phyloP scores from a whole-genome alignment of 2,888 invertebrate species.

The Poecilobothrus nobilitatus region DNA sequence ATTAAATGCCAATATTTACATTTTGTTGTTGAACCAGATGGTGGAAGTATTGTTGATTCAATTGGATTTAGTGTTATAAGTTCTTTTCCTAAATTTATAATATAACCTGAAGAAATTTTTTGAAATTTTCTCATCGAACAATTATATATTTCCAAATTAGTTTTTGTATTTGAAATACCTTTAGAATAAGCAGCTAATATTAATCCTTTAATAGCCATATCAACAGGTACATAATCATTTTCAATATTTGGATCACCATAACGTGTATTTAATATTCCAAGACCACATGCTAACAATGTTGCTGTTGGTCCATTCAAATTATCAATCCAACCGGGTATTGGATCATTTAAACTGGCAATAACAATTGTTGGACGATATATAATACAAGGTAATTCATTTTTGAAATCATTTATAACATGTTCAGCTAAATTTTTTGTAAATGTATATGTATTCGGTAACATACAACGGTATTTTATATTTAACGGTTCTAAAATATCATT shows the following conservation, averaged over 20 bases:
- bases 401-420: conserved; percentile 57
- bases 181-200: conserved; percentile 62
- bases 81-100: conserved; percentile 51
- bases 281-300: neutral
- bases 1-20: conserved; percentile 56
- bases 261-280: conserved; percentile 46
- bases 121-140: conserved; percentile 65
- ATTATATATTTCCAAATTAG: conserved; percentile 64
- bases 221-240: conserved; percentile 75
- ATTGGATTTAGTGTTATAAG: conserved; percentile 54
- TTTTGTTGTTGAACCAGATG: conserved; percentile 51
- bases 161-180: conserved; percentile 41
- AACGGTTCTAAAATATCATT: conserved; percentile 49
- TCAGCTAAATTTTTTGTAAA: conserved; percentile 85
- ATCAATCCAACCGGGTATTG: conserved; percentile 76
- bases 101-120: conserved; percentile 55
- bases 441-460: conserved; percentile 77
- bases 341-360: conserved; percentile 33
- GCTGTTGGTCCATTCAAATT: conserved; percentile 87
- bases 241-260: conserved; percentile 52
- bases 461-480: conserved; percentile 50
- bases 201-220: conserved; percentile 64
- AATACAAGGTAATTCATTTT: conserved; percentile 58
- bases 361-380: conserved; percentile 87
- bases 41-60: conserved; percentile 61